Base-by-base conservation (phyloP, 2,797 vertebrate species). In the Enteromius fasciolatus region DNA sequence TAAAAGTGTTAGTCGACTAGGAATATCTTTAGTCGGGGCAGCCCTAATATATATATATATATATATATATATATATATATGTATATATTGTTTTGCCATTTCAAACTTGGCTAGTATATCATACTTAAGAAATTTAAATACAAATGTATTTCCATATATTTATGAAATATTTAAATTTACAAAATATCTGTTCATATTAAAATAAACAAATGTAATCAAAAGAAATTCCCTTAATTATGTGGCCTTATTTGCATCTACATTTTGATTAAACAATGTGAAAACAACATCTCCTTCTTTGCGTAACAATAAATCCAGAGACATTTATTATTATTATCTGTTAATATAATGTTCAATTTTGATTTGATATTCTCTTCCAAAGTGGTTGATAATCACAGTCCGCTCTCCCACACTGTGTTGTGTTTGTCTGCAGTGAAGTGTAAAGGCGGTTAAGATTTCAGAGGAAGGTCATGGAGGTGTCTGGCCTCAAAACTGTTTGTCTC, bases 401-500 rank as follows among this genome's bases (percentile, higher is more conserved):
- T 68, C 52, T 68, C 48, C 41, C 33, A 25, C 23, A 6, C 23
- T 25, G n/a, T 23, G 39, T 18, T 59, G 10, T 63, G 10, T 70
- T 28, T 59, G 81, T 63, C 57, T 82, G 84, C 78, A 80, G 64
- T 50, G 46, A 84, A 84, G 81, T 82, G 63, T 72, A 39, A 64
- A 82, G 73, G 75, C 59, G 84, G 80, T 79, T 84, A 82, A 85
- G 84, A 86, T 86, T 85, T 87, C 79, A 86, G 78, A 83, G 83
- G 86, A 88, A 89, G 87, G 89, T 89, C 87, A 83, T 31, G 46
- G 82, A 86, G 84, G 84, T 76, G 81, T 78, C 72, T 83, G 83
- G 80, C 84, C 86, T 82, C 72, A 85, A 81, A 68, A 82, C 57
- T 89, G 88, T 91, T 89, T 89, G 87, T 84, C 80, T 82, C 87